These are phyloP conservation scores for Ariopsis seemanni DNA, from an alignment of 2,113 vertebrate species.

Conservation along the genomic window DNA sequence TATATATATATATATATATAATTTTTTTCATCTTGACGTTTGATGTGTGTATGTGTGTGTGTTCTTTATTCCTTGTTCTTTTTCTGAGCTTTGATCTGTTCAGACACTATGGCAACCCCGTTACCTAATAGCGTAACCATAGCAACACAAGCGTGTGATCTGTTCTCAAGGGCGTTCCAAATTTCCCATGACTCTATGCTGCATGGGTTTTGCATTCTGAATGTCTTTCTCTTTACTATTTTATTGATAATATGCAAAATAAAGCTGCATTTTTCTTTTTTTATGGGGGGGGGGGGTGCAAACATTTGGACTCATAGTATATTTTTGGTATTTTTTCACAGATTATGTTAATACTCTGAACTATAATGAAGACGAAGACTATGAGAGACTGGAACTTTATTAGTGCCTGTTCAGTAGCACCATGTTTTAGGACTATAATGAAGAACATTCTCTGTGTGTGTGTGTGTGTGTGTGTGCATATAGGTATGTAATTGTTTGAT, in stretches of 20 bases:
- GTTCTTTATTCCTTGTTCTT: slow-evolving; percentile 50
- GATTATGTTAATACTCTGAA: background rate
- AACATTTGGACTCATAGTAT: background rate
- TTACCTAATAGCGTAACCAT: slow-evolving; percentile 63
- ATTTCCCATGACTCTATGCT: slow-evolving; percentile 50
- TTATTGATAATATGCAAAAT: background rate
- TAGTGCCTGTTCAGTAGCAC: background rate
- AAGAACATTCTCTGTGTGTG: too few relatives aligned
- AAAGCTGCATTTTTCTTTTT: background rate
- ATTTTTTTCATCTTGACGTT: slow-evolving; percentile 33
- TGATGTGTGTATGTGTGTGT: slow-evolving; percentile 30
- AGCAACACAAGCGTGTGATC: slow-evolving; percentile 59
- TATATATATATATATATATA: too few relatives aligned
- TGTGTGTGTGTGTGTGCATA: background rate
- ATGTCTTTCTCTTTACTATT: background rate
- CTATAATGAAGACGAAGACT: background rate
- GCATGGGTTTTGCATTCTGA: slow-evolving; percentile 12
- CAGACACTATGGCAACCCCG: slow-evolving; percentile 62
- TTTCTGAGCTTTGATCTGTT: slow-evolving; percentile 56
- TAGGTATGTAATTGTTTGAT: background rate
- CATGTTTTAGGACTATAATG: background rate
- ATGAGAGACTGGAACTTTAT: background rate
- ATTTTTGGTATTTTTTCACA: background rate
- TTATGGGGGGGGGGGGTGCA: background rate
- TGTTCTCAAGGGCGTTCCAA: slow-evolving; percentile 54